A percentile compares a stretch with the other conserved stretches of the same genome.
phyloP scores from a whole-genome alignment of 2,888 invertebrate species.

The Mystacides longicornis region DNA sequence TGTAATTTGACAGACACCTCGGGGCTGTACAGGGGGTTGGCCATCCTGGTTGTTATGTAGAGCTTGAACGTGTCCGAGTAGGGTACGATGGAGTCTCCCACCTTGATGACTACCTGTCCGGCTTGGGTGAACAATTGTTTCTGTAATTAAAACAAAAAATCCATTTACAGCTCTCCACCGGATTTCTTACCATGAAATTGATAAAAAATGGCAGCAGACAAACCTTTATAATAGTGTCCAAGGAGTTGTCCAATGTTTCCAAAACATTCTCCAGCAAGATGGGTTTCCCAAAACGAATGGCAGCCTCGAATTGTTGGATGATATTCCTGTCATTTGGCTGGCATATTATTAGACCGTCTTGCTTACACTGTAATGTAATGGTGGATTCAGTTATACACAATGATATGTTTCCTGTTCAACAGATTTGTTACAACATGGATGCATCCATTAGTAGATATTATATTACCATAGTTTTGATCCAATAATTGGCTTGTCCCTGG shows the following conservation, averaged over 20 bases:
- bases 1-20: conserved; percentile 79
- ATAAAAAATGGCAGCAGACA: background rate
- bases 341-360: conserved; percentile 58
- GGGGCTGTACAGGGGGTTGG: conserved; percentile 80
- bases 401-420: too few species aligned
- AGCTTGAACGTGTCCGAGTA: conserved; percentile 68
- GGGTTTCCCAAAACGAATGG: conserved; percentile 79
- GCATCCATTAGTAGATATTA: conserved; percentile 26
- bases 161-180: too few species aligned
- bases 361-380: conserved; percentile 60
- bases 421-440: too few species aligned
- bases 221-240: conserved; percentile 66
- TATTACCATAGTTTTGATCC: conserved; percentile 77
- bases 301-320: conserved; percentile 73
- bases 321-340: conserved; percentile 76
- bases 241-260: conserved; percentile 69
- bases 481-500: conserved; percentile 77
- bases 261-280: conserved; percentile 68
- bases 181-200: too few species aligned
- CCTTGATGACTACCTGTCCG: conserved; percentile 64
- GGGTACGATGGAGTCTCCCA: conserved; percentile 80
- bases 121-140: conserved; percentile 75
- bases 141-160: conserved; percentile 34
- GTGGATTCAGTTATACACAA: too few species aligned
- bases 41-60: conserved; percentile 74